phyloP scores from a whole-genome alignment of 2,888 invertebrate species.

The Phrixothrix hirtus region DNA sequence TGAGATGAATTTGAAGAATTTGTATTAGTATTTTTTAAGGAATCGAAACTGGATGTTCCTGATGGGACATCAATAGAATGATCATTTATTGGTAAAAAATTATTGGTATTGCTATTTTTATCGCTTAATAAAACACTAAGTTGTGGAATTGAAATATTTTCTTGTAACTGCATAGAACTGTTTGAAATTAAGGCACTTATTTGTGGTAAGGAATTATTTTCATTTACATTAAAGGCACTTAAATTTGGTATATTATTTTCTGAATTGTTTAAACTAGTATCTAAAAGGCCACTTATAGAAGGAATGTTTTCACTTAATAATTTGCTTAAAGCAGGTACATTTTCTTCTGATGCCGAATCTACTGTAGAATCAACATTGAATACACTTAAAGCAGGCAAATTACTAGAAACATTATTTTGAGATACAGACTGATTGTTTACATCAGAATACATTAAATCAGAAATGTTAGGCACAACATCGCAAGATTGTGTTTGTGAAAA shows the following conservation, averaged over 20 bases:
- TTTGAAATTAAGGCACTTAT: constrained; percentile 9
- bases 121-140: constrained; percentile 14
- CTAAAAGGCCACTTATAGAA: constrained; percentile 5
- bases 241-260: constrained; percentile 29
- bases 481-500: constrained; percentile 17
- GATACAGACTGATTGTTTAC: neutral
- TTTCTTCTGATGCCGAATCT: constrained; percentile 15
- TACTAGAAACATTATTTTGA: neutral
- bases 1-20: constrained; percentile 16
- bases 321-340: constrained; percentile 31
- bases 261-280: neutral
- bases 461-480: constrained; percentile 8
- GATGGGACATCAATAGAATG: neutral
- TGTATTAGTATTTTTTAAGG: constrained; percentile 10
- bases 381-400: constrained; percentile 32
- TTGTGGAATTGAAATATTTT: constrained; percentile 12
- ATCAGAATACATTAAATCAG: constrained; percentile 8
- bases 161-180: neutral
- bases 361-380: constrained; percentile 15
- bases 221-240: constrained; percentile 24
- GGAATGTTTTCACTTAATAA: constrained; percentile 15
- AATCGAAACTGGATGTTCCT: constrained; percentile 12
- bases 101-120: constrained; percentile 2
- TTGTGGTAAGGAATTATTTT: constrained; percentile 1
- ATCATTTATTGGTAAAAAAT: constrained; percentile 16